Evolutionary conservation across 2,888 invertebrate species (phyloP).

Genomic region (Empis livida): DNA sequence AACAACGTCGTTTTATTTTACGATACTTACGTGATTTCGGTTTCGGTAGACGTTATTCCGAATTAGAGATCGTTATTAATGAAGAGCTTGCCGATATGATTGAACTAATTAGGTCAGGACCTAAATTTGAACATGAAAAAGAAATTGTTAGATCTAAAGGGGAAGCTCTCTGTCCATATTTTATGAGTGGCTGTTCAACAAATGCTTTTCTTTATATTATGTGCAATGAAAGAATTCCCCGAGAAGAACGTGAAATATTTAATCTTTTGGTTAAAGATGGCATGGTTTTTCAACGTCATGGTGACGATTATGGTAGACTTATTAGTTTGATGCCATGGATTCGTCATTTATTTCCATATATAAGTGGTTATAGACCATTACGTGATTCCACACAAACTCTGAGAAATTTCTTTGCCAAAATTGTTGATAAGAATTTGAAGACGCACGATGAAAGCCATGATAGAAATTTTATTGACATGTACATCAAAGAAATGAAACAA

Average conservation of each 20-base stretch:
- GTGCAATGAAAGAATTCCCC: constrained; percentile 38
- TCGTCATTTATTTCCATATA: constrained; percentile 43
- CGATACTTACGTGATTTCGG: constrained; percentile 54
- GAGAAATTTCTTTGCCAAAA: constrained; percentile 39
- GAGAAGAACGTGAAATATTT: constrained; percentile 39
- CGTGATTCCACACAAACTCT: constrained; percentile 38
- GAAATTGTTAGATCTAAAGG: constrained; percentile 25
- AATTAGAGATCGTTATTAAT: constrained; percentile 38
- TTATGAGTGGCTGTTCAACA: constrained; percentile 40
- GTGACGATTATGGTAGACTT: constrained; percentile 47
- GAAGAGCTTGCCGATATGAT: constrained; percentile 38
- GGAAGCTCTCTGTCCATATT: constrained; percentile 38
- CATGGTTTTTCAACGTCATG: constrained; percentile 41
- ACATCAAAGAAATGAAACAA: constrained; percentile 44
- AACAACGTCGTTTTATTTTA: constrained; percentile 52
- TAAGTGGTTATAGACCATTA: constrained; percentile 41
- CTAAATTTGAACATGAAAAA: constrained; percentile 35
- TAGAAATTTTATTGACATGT: constrained; percentile 49
- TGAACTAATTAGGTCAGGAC: constrained; percentile 37
- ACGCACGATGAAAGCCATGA: constrained; percentile 36
- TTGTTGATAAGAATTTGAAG: constrained; percentile 37
- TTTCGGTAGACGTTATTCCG: constrained; percentile 47
- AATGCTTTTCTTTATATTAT: constrained; percentile 46
- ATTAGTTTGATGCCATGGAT: constrained; percentile 48
- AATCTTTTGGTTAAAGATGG: constrained; percentile 31